Evolutionary conservation across 2,797 vertebrate species (phyloP).

Genomic region (Hypotaenidia philippensis): DNA sequence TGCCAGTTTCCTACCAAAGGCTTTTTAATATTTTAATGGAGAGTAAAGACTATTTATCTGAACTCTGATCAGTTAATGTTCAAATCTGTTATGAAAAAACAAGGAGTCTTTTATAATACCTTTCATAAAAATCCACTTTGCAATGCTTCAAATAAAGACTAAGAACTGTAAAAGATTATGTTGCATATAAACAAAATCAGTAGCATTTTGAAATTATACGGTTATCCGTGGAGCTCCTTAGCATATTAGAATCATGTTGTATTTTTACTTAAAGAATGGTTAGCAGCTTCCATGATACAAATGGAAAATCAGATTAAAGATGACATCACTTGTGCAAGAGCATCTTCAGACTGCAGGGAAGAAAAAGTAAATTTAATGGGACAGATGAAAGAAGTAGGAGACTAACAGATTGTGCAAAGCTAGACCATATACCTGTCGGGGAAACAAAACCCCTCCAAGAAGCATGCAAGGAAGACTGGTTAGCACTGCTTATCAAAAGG

Average conservation of each 20-base stretch:
- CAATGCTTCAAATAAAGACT: conserved; percentile 86
- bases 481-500: neutral
- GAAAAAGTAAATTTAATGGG: conserved; percentile 62
- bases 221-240: conserved; percentile 76
- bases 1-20: conserved; percentile 83
- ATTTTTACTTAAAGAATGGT: conserved; percentile 81
- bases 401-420: conserved; percentile 38
- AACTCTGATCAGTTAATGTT: conserved; percentile 87
- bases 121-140: conserved; percentile 89
- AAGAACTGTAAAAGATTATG: conserved; percentile 86
- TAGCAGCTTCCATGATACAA: conserved; percentile 77
- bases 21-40: conserved; percentile 89
- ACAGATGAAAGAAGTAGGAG: conserved; percentile 44
- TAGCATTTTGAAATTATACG: conserved; percentile 82
- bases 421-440: neutral
- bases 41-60: conserved; percentile 88
- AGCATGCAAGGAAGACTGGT: neutral
- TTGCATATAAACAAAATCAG: conserved; percentile 85
- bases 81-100: conserved; percentile 86
- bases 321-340: conserved; percentile 73
- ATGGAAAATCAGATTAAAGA: conserved; percentile 78
- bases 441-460: conserved; percentile 15
- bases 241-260: conserved; percentile 77
- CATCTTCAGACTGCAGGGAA: conserved; percentile 35
- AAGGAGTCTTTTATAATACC: conserved; percentile 85